Base-by-base conservation (phyloP, 2,113 vertebrate genomes). In the Saimiri boliviensis region DNA sequence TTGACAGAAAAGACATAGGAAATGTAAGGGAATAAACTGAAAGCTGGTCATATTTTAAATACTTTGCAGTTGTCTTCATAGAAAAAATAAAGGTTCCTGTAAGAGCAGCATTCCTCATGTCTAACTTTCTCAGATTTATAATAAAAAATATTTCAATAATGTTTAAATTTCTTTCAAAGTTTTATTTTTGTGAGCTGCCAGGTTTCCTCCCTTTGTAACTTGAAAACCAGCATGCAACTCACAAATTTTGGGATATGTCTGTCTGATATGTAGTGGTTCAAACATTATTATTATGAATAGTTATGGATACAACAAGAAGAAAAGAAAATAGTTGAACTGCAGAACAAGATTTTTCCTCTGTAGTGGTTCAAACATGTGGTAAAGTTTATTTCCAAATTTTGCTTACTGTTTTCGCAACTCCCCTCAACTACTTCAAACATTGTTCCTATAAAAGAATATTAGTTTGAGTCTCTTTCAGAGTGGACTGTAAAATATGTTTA, bases 371-470 rank as follows among this genome's bases (percentile, higher is more conserved):
- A 74, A 77, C 13, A 35, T 13, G 4, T 79, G 71, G 20, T 19
- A 83, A 6, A 60, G 30, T 91, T 94, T 88, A n/a, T 74, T 95
- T 86, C 66, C 35, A 40, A 30, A 47, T 63, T 91, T 92, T 85
- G 49, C 20, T 83, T 66, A 86, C n/a, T 88, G 58, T 73, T 91
- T 94, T 93, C 92, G 81, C 27, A 91, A 37, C 71, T 71, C 21
- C n/a, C 30, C 89, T 93, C 68, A 73, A 82, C 66, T 30, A 87
- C 14, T 49, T 93, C 45, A 87, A 79, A 86, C 17, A 76, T 11
- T 47, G 27, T 68, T 30, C 60, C 40, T 92, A 42, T 35, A 35
- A 95, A 89, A 63, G 84, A 82, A 95, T 83, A 83, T 70, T 52
- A 89, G 66, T 37, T 13, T 52, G 32, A 3, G 54, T 88, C 37